Percentiles rank a stretch among this genome's conserved stretches.
phyloP scores from a whole-genome alignment of 2,113 vertebrate genomes.

The Pelecanus crispus region DNA sequence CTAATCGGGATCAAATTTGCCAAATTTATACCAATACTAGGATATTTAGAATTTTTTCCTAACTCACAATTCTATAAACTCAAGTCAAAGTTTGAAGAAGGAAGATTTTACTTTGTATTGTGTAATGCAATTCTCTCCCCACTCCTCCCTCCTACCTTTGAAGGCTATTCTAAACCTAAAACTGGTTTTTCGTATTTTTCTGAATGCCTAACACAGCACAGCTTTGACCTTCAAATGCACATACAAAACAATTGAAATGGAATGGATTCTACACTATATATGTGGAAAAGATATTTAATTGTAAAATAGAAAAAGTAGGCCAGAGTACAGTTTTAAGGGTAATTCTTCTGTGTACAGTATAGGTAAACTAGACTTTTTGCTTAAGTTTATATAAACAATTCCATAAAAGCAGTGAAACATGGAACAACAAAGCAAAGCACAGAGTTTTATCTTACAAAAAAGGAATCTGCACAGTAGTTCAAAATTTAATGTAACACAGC shows the following conservation, averaged over 20 bases:
- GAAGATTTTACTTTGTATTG: not conserved
- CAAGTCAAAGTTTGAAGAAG: not conserved
- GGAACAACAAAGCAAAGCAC: slow-evolving; percentile 74
- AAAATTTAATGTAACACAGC: slow-evolving; percentile 63
- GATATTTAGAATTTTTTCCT: not conserved
- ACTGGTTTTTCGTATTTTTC: not conserved
- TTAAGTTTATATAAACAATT: slow-evolving; percentile 73
- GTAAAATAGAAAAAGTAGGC: slow-evolving; percentile 84
- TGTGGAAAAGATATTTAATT: slow-evolving; percentile 86
- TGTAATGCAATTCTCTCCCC: not conserved
- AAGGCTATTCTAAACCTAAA: not conserved
- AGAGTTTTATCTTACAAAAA: slow-evolving; percentile 70
- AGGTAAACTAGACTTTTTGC: slow-evolving; percentile 68
- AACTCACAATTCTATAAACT: not conserved
- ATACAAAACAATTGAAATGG: slow-evolving; percentile 17
- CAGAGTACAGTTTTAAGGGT: slow-evolving; percentile 82
- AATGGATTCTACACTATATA: slow-evolving; percentile 56
- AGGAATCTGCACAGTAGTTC: slow-evolving; percentile 60
- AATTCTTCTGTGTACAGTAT: slow-evolving; percentile 74
- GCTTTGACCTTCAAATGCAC: not conserved
- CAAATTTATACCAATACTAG: not conserved
- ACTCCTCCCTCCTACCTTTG: not conserved
- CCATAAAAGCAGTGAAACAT: slow-evolving; percentile 77
- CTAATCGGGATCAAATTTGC: not conserved
- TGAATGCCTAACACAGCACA: not conserved